Evolutionary conservation across 2,888 invertebrate genomes (phyloP), one percentile per base, ranked within the genome.

Genomic region (Tetragonula carbonaria): DNA sequence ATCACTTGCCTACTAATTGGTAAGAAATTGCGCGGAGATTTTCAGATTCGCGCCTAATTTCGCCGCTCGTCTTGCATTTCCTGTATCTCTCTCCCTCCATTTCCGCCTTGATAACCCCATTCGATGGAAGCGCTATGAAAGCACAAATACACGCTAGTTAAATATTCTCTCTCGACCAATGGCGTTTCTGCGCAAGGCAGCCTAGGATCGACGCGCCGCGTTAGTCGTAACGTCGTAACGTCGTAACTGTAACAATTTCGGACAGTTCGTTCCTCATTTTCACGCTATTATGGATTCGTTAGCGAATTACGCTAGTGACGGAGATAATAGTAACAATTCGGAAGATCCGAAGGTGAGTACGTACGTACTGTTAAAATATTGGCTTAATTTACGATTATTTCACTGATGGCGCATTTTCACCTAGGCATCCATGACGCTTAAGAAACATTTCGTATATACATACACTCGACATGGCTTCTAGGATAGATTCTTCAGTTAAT

Each of bases 301-400:
- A 83, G 96, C 97, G 85, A 97, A 96, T 93, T 97, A 97, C 93
- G 97, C 96, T 86, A 97, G 97, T 94, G 97, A 97, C 91, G 97
- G 97, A 91, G 97, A 97, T 85, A 96, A 96, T 86, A 94, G 94
- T 88, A 93, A 93, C 77, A 92, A 94, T 91, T 94, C 94, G 33
- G 91, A 93, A 80, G 93, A 94, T 68, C 53, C 86, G 33, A 94
- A 93, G 93, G 94, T 94, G 82, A 92, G 88, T 38, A 53, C 28
- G 28, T 2, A 11, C 28, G 2, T 53, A 66, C 38, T 38, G 11
- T 18, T 16, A 28, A 23, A 59, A 4, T 28, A 18, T 23, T 13
- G 5, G 4, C 11, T 50, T 28, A 28, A n/a, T 65, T n/a, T 28
- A 38, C n/a, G 50, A 50, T 65, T 18, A 16, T 53, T 33, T 51